Evolutionary conservation across 1,140 invertebrate genomes (phyloP).

Genomic region (Drosophila paulistorum): DNA sequence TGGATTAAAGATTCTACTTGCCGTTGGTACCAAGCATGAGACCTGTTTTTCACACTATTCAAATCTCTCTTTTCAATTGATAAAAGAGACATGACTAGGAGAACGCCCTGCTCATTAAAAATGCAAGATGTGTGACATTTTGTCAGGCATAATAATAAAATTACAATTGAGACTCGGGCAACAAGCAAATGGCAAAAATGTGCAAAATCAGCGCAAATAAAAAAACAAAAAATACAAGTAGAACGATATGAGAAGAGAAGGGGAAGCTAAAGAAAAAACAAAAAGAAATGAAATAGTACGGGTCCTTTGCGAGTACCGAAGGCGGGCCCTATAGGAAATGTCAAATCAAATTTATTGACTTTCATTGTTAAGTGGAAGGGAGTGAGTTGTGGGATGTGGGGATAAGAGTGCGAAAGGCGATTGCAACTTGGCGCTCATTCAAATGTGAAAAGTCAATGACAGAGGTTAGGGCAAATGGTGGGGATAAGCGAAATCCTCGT

Average conservation of each 20-base stretch:
- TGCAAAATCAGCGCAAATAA: conserved; percentile 68
- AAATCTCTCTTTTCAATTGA: conserved; percentile 29
- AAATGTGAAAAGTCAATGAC: conserved; percentile 80
- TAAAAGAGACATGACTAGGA: conserved; percentile 47
- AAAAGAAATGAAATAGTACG: conserved; percentile 13
- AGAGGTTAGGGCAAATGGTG: conserved; percentile 48
- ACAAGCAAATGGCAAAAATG: conserved; percentile 56
- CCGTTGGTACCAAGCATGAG: background rate
- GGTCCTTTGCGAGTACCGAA: conserved; percentile 14
- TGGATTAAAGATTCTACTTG: no score
- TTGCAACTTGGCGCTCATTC: conserved; percentile 67
- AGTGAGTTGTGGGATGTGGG: background rate
- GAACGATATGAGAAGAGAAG: background rate
- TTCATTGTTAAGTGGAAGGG: conserved; percentile 64
- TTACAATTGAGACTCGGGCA: conserved; percentile 62
- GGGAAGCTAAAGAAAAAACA: background rate
- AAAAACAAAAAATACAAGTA: background rate
- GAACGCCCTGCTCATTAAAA: conserved; percentile 67
- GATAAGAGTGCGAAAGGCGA: conserved; percentile 12
- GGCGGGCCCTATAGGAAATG: conserved; percentile 57
- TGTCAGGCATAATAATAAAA: conserved; percentile 72
- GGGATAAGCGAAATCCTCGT: conserved; percentile 4
- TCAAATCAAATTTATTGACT: conserved; percentile 82
- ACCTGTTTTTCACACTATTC: conserved; percentile 1
- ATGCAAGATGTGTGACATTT: conserved; percentile 66